phyloP scores from a whole-genome alignment of 1,140 invertebrate species.

The Drosophila bocqueti region DNA sequence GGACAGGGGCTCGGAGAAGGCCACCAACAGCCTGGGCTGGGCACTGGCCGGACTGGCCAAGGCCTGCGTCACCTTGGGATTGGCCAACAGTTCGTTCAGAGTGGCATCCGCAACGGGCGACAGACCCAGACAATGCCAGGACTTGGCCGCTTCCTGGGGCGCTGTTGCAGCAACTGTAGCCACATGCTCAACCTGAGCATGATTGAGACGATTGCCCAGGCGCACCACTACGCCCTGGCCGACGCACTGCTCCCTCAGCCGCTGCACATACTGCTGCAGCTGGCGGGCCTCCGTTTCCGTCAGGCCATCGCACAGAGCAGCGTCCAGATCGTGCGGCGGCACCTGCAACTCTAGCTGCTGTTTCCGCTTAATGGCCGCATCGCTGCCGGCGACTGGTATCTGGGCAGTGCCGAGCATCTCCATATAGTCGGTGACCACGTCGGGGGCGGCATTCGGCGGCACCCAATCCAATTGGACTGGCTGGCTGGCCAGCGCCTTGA shows the following conservation, averaged over 20 bases:
- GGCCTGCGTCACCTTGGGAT: slow-evolving; percentile 58
- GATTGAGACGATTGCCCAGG: slow-evolving; percentile 68
- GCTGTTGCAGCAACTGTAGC: neutral
- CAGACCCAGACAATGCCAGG: slow-evolving; percentile 51
- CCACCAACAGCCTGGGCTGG: slow-evolving; percentile 68
- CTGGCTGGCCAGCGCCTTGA: slow-evolving; percentile 87
- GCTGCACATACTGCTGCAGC: slow-evolving; percentile 88
- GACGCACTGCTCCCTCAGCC: slow-evolving; percentile 88
- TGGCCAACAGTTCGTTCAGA: slow-evolving; percentile 56
- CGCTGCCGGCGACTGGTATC: slow-evolving; percentile 91
- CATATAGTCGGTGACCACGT: slow-evolving; percentile 90
- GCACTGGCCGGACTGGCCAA: slow-evolving; percentile 24
- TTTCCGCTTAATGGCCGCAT: slow-evolving; percentile 90
- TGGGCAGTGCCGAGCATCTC: slow-evolving; percentile 89
- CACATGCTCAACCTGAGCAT: slow-evolving; percentile 62
- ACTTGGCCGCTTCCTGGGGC: slow-evolving; percentile 15
- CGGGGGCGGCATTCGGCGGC: slow-evolving; percentile 87
- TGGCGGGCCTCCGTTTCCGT: slow-evolving; percentile 88
- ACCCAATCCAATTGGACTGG: slow-evolving; percentile 88
- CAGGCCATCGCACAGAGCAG: slow-evolving; percentile 87
- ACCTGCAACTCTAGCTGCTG: slow-evolving; percentile 92
- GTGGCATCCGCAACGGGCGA: slow-evolving; percentile 59
- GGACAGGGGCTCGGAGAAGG: slow-evolving; percentile 68
- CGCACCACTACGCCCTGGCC: slow-evolving; percentile 88
- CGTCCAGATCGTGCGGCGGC: slow-evolving; percentile 92